Percentiles rank a stretch among this genome's conserved stretches.
Conservation (phyloP, 2,113 vertebrate species). For the Hypocryptadius cinnamomeus region DNA sequence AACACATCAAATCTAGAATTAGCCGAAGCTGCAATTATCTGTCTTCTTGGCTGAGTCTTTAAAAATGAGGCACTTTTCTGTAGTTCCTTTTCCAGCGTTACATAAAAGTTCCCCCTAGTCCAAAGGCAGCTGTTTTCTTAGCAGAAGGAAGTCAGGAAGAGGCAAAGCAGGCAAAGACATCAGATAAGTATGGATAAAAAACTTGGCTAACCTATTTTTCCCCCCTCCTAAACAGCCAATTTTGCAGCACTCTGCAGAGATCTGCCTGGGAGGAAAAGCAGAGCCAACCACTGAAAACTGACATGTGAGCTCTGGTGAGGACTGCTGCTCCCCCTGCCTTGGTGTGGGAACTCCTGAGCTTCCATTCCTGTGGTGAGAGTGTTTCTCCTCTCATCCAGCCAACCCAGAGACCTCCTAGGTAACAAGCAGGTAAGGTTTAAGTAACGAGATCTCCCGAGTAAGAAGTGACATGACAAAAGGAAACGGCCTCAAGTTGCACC, state of each 20-base stretch:
- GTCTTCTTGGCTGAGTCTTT: background rate
- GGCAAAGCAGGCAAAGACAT: background rate
- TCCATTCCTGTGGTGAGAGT: too few relatives aligned
- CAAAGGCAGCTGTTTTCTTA: slow-evolving; percentile 40
- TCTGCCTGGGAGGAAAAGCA: background rate
- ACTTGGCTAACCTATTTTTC: slow-evolving; percentile 38
- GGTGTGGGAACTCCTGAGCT: too few relatives aligned
- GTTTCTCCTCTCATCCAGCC: too few relatives aligned
- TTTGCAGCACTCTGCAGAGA: background rate
- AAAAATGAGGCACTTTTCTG: background rate
- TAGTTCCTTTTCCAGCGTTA: background rate
- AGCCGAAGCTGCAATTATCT: background rate
- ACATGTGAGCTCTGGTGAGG: too few relatives aligned
- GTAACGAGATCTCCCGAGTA: too few relatives aligned
- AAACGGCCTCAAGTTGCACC: too few relatives aligned
- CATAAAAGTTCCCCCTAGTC: background rate
- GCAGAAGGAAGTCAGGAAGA: slow-evolving; percentile 18
- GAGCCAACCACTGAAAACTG: too few relatives aligned
- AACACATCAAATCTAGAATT: background rate
- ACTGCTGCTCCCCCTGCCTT: too few relatives aligned
- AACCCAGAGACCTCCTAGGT: too few relatives aligned
- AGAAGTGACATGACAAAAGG: too few relatives aligned
- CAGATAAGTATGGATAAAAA: slow-evolving; percentile 17
- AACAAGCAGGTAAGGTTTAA: too few relatives aligned
- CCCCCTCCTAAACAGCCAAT: background rate